These are phyloP conservation scores for Phataginus tricuspis DNA, from an alignment of 2,797 vertebrate genomes.

Conservation along the genomic window DNA sequence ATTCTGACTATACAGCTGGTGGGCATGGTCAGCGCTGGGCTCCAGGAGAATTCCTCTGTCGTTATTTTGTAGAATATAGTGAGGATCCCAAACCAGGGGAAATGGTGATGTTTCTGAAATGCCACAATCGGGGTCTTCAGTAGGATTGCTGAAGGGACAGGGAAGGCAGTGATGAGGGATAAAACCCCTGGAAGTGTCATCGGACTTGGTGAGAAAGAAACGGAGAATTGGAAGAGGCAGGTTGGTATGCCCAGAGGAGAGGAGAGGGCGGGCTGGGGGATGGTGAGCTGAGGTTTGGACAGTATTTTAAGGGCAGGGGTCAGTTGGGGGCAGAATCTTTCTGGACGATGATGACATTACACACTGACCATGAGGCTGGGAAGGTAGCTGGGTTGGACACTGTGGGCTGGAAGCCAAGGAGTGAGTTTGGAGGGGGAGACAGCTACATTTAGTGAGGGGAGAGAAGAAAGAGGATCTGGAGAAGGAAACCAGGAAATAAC, in stretches of 20 bases:
- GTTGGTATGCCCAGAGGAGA: neutral
- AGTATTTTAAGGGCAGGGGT: neutral
- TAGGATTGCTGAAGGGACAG: neutral
- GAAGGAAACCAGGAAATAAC: constrained; percentile 60
- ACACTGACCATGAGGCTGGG: neutral
- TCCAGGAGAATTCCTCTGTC: neutral
- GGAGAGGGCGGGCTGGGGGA: neutral
- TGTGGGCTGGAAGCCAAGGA: neutral
- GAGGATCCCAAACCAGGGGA: neutral
- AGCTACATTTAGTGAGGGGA: neutral
- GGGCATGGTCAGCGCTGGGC: neutral
- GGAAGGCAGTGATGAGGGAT: neutral
- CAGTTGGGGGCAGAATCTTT: neutral
- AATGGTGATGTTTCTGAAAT: neutral
- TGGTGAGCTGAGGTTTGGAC: neutral
- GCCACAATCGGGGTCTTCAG: neutral
- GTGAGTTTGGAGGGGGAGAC: neutral
- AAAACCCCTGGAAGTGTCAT: neutral
- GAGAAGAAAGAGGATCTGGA: constrained; percentile 31
- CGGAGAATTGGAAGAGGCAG: fast-evolving
- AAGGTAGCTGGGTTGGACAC: neutral
- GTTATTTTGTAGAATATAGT: neutral
- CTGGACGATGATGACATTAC: neutral
- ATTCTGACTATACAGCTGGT: neutral
- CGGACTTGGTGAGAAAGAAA: neutral